Base-by-base conservation (phyloP, 2,888 invertebrate genomes). In the Portevinia maculata region DNA sequence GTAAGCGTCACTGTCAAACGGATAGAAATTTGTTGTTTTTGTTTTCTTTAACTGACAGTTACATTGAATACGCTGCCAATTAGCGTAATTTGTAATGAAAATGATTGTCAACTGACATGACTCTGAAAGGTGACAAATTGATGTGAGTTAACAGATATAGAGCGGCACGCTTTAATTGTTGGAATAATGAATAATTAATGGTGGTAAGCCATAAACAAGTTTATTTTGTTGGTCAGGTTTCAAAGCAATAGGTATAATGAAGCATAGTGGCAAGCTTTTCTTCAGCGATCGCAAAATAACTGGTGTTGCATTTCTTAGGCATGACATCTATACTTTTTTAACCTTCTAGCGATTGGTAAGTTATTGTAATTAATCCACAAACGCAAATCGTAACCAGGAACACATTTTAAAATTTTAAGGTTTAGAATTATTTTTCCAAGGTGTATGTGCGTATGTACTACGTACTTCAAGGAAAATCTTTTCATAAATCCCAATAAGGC, bases 121-220 rank as follows among this genome's bases (percentile, higher is more conserved):
- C 44, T 44, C 15, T 17, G 44, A 11, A 11, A 44, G 44, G 44
- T 19, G 17, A 44, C 44, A 44, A 44, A 44, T 19, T 44, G 44
- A 44, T 44, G 44, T 11, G 11, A 21, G 19, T 0, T 3, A 19
- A 21, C 19, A 17, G 11, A 21, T 44, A 17, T 19, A 11, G 8
- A 8, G 3, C 21, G 17, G 21, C 44, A 44, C 44, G 44, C 9
- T 7, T 44, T 1, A 9, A 19, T 19, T 44, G 8, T 44, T 1
- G 21, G 19, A 44, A 9, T 44, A 11, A 19, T 13, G n/a, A 11
- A 19, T 13, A 4, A 17, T 9, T 17, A 44, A 19, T 11, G 11
- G 9, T 3, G 44, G 19, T 11, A 19, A 19, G 44, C 6, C 13
- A 7, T 15, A 19, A 11, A 9, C 17, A 9, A 19, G 44, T 8